A percentile compares a stretch with the other conserved stretches of the same genome.
phyloP scores from a whole-genome alignment of 2,888 invertebrate genomes.

The Cephonodes hylas region DNA sequence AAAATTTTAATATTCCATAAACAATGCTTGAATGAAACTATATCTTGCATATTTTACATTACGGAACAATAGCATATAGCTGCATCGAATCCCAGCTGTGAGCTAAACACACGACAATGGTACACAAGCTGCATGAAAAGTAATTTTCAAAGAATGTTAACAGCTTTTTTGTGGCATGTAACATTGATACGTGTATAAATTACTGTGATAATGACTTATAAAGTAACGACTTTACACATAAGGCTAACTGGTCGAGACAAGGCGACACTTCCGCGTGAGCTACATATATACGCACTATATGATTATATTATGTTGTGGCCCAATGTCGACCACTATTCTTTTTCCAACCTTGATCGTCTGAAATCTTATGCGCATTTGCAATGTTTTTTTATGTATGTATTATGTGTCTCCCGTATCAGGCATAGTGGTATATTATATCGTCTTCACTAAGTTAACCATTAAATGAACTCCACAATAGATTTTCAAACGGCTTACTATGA shows the following conservation, averaged over 20 bases:
- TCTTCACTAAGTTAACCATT: not conserved
- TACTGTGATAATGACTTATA: conserved; percentile 27
- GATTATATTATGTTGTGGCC: conserved; percentile 53
- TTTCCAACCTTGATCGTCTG: conserved; percentile 60
- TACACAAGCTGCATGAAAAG: not conserved
- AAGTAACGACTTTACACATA: conserved; percentile 51
- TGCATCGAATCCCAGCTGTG: not conserved
- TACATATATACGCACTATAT: conserved; percentile 49
- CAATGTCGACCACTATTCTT: conserved; percentile 72
- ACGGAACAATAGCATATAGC: not conserved
- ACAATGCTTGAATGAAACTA: too few relatives aligned
- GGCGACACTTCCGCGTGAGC: conserved; percentile 66
- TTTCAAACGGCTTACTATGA: too few relatives aligned
- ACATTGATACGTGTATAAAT: conserved; percentile 14
- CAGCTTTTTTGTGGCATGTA: conserved; percentile 3
- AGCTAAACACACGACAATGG: not conserved
- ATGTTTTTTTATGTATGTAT: not conserved
- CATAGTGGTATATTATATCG: not conserved
- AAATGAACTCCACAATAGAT: too few relatives aligned
- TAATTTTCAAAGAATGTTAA: conserved; percentile 2
- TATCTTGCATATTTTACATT: not conserved
- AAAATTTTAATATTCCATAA: too few relatives aligned
- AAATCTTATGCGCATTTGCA: conserved; percentile 29
- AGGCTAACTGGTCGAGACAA: conserved; percentile 61
- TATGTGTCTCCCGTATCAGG: not conserved